phyloP scores from a whole-genome alignment of 2,888 invertebrate species.

The Apodemia zela region DNA sequence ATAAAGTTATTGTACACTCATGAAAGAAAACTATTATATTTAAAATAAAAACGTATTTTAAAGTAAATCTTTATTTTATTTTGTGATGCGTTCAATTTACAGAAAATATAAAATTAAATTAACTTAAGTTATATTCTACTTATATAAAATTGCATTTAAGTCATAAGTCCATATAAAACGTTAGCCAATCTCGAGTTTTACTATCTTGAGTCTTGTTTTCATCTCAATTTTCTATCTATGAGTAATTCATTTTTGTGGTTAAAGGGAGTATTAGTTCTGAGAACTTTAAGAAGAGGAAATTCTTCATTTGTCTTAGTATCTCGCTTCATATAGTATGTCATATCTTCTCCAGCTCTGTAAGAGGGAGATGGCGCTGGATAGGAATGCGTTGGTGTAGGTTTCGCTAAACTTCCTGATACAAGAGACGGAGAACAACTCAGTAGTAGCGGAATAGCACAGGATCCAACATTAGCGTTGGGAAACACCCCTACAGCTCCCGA shows the following conservation, averaged over 20 bases:
- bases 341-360: constrained; percentile 56
- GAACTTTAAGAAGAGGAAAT: constrained; percentile 30
- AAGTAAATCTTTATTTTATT: constrained; percentile 21
- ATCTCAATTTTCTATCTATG: constrained; percentile 25
- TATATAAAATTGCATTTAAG: background rate
- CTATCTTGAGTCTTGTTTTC: background rate
- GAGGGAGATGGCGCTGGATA: constrained; percentile 11
- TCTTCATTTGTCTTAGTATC: constrained; percentile 45
- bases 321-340: constrained; percentile 54
- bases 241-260: constrained; percentile 27
- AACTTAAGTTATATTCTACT: background rate
- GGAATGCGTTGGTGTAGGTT: constrained; percentile 40
- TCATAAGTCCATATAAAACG: background rate
- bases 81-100: constrained; percentile 28
- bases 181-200: background rate
- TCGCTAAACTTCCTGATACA: constrained; percentile 57
- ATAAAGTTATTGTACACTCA: no score
- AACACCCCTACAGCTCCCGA: constrained; percentile 56
- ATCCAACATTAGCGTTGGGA: constrained; percentile 60
- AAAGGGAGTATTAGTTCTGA: constrained; percentile 27
- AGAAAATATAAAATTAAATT: constrained; percentile 1
- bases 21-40: no score
- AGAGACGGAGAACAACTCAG: constrained; percentile 69
- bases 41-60: background rate
- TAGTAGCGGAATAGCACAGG: constrained; percentile 63